Evolutionary conservation across 1,140 invertebrate species (phyloP).

Genomic region (Drosophila saltans): DNA sequence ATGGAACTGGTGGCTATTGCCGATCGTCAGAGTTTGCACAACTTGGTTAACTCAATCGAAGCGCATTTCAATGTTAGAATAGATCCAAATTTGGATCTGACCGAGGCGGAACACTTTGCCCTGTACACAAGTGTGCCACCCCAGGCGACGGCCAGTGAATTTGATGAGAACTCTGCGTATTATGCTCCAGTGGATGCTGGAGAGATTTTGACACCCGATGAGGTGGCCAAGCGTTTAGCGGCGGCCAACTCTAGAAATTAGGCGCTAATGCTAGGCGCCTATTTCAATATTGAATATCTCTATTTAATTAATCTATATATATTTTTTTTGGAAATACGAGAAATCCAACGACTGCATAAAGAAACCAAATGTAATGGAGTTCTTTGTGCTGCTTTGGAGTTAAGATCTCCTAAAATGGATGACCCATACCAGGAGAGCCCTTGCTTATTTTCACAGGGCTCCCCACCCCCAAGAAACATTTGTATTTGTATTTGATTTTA

Average conservation of each 20-base stretch:
- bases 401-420: neutral
- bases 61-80: constrained; percentile 77
- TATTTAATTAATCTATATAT: constrained; percentile 13
- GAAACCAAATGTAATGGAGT: constrained; percentile 19
- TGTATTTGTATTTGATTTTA: constrained; percentile 8
- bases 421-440: neutral
- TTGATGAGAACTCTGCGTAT: constrained; percentile 93
- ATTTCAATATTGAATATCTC: neutral
- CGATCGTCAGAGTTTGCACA: constrained; percentile 80
- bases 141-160: constrained; percentile 92
- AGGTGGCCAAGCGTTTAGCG: constrained; percentile 75
- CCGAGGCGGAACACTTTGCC: constrained; percentile 93
- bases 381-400: neutral
- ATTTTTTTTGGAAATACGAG: constrained; percentile 37
- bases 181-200: constrained; percentile 92
- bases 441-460: neutral
- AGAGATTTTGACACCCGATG: constrained; percentile 84
- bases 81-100: constrained; percentile 86
- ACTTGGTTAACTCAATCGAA: constrained; percentile 77
- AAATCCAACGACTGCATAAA: constrained; percentile 29
- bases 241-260: constrained; percentile 54
- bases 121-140: constrained; percentile 92
- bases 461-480: neutral
- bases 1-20: constrained; percentile 83
- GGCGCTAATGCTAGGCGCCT: neutral